Percentiles rank a stretch among this genome's conserved stretches.
These are phyloP conservation scores for Dasyornis broadbenti DNA, from an alignment of 2,113 vertebrate species.

Conservation along the genomic window DNA sequence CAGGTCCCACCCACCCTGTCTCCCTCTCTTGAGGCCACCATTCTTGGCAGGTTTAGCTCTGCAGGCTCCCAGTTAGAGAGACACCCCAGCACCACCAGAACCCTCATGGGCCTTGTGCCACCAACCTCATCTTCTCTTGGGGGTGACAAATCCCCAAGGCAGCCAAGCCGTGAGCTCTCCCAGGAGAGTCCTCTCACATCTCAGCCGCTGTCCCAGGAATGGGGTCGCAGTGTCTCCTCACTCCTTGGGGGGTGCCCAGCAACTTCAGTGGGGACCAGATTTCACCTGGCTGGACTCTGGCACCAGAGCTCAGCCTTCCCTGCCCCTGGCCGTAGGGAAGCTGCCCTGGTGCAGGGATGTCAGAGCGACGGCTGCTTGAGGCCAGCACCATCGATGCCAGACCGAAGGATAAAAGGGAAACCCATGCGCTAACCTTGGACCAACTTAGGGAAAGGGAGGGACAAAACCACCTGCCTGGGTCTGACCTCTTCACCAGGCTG, in stretches of 20 bases:
- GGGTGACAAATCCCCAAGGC: not conserved
- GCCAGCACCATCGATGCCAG: not conserved
- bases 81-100: not conserved
- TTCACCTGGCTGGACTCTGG: not conserved
- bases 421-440: not conserved
- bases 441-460: not conserved
- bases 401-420: not conserved
- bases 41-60: not conserved
- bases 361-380: rapidly evolving
- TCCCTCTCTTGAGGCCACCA: rapidly evolving
- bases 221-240: not conserved
- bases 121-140: not conserved
- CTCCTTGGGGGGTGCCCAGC: not conserved
- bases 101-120: not conserved
- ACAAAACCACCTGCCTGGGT: not conserved
- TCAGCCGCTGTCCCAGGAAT: not conserved
- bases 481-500: not conserved
- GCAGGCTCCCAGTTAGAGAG: not conserved
- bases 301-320: not conserved
- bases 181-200: not conserved
- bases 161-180: not conserved
- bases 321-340: not conserved
- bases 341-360: not conserved
- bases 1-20: rapidly evolving
- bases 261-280: not conserved